These are phyloP conservation scores for Hemaris fuciformis DNA, from an alignment of 2,888 invertebrate species.

Conservation along the genomic window DNA sequence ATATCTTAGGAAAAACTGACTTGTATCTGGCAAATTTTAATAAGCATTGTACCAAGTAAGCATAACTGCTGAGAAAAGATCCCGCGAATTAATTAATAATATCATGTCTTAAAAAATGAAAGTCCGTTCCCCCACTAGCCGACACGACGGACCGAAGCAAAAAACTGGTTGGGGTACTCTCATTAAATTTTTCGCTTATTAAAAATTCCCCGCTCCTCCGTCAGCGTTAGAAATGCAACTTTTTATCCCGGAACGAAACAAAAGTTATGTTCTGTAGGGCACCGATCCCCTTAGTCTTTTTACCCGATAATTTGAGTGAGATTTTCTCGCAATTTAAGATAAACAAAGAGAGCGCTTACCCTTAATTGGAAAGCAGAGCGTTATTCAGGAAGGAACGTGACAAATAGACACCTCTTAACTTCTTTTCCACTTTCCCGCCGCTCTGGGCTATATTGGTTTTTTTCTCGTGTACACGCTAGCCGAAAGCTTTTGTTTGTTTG, in stretches of 20 bases:
- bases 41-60: constrained; percentile 21
- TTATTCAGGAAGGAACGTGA: constrained; percentile 80
- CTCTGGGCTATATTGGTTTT: constrained; percentile 75
- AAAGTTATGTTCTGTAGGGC: constrained; percentile 72
- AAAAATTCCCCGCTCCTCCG: constrained; percentile 78
- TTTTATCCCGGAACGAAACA: constrained; percentile 72
- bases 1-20: too few relatives aligned
- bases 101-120: constrained; percentile 44
- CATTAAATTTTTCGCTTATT: constrained; percentile 82
- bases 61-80: constrained; percentile 15
- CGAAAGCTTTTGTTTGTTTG: constrained; percentile 73
- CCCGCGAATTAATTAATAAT: constrained; percentile 42
- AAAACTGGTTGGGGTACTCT: constrained; percentile 61
- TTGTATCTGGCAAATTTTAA: not conserved
- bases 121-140: constrained; percentile 49
- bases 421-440: constrained; percentile 76
- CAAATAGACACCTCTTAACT: constrained; percentile 82
- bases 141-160: constrained; percentile 62
- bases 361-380: constrained; percentile 82
- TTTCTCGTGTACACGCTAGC: constrained; percentile 64
- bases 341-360: constrained; percentile 81
- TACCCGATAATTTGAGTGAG: constrained; percentile 81
- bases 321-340: constrained; percentile 82
- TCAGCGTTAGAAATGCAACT: constrained; percentile 71
- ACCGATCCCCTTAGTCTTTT: constrained; percentile 74